phyloP scores from a whole-genome alignment of 92 coral and sea anemone species.

The Porites lobata region DNA sequence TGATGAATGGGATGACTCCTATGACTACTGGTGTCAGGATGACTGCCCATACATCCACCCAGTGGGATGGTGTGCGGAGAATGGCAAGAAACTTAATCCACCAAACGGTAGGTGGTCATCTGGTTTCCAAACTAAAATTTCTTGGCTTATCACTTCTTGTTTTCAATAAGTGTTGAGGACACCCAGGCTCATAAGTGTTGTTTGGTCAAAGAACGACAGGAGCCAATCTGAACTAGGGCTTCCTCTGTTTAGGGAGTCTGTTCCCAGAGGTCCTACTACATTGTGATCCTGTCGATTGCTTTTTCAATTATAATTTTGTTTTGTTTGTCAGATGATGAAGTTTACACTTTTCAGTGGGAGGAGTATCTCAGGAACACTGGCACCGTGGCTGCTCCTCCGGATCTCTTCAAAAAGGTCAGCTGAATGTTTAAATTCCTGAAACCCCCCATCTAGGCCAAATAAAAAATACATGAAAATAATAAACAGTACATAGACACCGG shows the following conservation, averaged over 20 bases:
- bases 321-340: slow-evolving; percentile 88
- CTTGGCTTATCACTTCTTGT: neutral
- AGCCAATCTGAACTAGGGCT: too few relatives aligned
- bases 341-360: slow-evolving; percentile 92
- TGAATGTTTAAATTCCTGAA: neutral
- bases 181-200: neutral
- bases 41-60: slow-evolving; percentile 98
- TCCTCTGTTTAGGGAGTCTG: too few relatives aligned
- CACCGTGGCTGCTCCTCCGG: slow-evolving; percentile 84
- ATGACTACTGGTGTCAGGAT: slow-evolving; percentile 97
- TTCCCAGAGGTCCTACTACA: neutral
- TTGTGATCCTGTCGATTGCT: neutral
- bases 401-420: slow-evolving; percentile 84
- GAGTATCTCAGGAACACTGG: slow-evolving; percentile 85
- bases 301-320: too few relatives aligned
- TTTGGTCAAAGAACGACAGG: too few relatives aligned
- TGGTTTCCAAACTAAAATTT: neutral
- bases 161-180: neutral
- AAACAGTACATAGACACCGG: too few relatives aligned
- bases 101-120: slow-evolving; percentile 82
- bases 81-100: slow-evolving; percentile 95
- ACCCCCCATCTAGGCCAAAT: neutral
- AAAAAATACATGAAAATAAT: too few relatives aligned
- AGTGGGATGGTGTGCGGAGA: slow-evolving; percentile 95
- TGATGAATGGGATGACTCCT: slow-evolving; percentile 99